These are phyloP conservation scores for Aleadryas rufinucha DNA, from an alignment of 2,113 vertebrate genomes.

Conservation along the genomic window DNA sequence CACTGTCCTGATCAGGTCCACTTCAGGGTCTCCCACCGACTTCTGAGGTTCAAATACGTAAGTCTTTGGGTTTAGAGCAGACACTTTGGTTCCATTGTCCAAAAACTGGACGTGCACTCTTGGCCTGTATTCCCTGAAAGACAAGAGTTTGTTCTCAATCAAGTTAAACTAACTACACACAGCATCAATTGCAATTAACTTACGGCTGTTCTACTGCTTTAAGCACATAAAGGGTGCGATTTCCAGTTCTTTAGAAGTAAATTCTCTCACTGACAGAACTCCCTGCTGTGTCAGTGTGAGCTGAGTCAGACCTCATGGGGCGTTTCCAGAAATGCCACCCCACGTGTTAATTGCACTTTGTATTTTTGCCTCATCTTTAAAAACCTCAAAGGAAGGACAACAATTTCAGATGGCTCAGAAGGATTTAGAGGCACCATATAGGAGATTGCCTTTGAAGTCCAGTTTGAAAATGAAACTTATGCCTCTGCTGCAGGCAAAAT, in stretches of 20 bases:
- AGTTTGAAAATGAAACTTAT: neutral
- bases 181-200: neutral
- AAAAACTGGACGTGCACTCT: constrained; percentile 84
- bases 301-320: neutral
- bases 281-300: neutral
- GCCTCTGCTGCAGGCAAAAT: neutral
- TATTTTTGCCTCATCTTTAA: neutral
- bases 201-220: neutral
- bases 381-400: neutral
- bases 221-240: neutral
- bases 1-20: constrained; percentile 86
- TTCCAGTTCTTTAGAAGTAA: neutral
- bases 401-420: neutral
- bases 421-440: neutral
- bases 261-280: neutral
- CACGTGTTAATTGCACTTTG: fast-evolving
- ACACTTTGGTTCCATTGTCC: constrained; percentile 87
- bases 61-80: constrained; percentile 85
- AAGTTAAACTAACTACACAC: neutral
- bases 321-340: neutral
- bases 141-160: neutral
- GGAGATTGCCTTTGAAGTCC: neutral
- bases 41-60: constrained; percentile 86
- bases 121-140: constrained; percentile 84
- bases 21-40: constrained; percentile 83